Conservation (phyloP, 1,140 invertebrate genomes). For the Drosophila bocki region DNA sequence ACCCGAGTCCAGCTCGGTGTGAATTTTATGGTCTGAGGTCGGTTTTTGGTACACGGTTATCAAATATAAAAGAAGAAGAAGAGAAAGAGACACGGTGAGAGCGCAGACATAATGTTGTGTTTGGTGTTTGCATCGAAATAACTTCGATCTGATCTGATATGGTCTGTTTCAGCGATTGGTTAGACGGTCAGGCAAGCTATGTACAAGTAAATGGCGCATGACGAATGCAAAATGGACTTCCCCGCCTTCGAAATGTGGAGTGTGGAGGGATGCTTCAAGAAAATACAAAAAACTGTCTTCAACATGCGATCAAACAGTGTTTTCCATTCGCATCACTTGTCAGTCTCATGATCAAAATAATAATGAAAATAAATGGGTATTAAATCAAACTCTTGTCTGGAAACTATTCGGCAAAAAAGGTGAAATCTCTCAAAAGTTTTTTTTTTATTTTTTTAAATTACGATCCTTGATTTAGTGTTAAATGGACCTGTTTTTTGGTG, state of each 20-base stretch:
- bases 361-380: constrained; percentile 42
- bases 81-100: constrained; percentile 79
- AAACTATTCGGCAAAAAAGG: constrained; percentile 61
- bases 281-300: constrained; percentile 18
- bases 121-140: constrained; percentile 18
- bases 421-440: constrained; percentile 73
- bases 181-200: constrained; percentile 67
- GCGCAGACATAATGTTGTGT: constrained; percentile 67
- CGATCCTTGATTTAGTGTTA: constrained; percentile 51
- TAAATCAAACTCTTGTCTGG: constrained; percentile 39
- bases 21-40: constrained; percentile 82
- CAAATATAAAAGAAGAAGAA: constrained; percentile 82
- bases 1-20: constrained; percentile 82
- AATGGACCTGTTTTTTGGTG: constrained; percentile 40
- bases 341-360: constrained; percentile 33
- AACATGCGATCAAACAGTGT: constrained; percentile 26
- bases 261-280: constrained; percentile 12
- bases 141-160: constrained; percentile 20
- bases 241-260: constrained; percentile 3
- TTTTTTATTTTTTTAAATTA: constrained; percentile 11
- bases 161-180: constrained; percentile 31
- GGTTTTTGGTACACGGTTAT: constrained; percentile 78
- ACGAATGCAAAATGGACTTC: constrained; percentile 23
- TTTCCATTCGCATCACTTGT: constrained; percentile 26
- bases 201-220: constrained; percentile 50